These are phyloP conservation scores for Gymnosoma rotundatum DNA, from an alignment of 2,888 invertebrate genomes.

Conservation along the genomic window DNA sequence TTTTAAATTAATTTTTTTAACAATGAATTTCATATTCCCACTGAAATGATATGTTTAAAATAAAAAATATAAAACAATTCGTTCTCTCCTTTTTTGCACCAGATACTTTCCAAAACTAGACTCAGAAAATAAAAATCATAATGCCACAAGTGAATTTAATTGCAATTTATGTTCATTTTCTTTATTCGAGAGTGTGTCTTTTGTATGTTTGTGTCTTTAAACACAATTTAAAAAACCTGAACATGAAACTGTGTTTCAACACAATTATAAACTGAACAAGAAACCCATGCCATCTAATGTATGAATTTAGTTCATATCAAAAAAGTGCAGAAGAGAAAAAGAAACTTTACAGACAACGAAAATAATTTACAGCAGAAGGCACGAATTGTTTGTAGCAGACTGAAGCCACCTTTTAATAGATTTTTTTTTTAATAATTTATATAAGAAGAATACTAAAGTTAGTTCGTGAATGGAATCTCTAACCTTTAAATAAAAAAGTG, in stretches of 20 bases:
- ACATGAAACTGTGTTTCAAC: background rate
- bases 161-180: constrained; percentile 58
- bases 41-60: too few species aligned
- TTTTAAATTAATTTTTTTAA: too few species aligned
- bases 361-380: background rate
- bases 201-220: background rate
- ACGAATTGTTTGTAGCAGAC: background rate
- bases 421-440: too few species aligned
- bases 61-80: background rate
- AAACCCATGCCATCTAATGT: constrained; percentile 24
- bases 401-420: too few species aligned
- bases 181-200: background rate
- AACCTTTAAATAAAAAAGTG: too few species aligned
- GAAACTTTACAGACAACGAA: background rate
- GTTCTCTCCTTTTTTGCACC: background rate
- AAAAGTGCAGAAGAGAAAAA: background rate
- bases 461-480: too few species aligned
- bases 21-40: too few species aligned
- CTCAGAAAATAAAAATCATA: constrained; percentile 11
- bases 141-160: constrained; percentile 58
- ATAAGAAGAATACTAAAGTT: too few species aligned
- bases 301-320: constrained; percentile 45
- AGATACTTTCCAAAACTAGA: background rate
- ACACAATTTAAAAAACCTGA: constrained; percentile 26
- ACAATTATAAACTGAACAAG: constrained; percentile 26